phyloP scores from a whole-genome alignment of 37 sponge, comb jelly and placozoan species.

The Bolinopsis microptera region DNA sequence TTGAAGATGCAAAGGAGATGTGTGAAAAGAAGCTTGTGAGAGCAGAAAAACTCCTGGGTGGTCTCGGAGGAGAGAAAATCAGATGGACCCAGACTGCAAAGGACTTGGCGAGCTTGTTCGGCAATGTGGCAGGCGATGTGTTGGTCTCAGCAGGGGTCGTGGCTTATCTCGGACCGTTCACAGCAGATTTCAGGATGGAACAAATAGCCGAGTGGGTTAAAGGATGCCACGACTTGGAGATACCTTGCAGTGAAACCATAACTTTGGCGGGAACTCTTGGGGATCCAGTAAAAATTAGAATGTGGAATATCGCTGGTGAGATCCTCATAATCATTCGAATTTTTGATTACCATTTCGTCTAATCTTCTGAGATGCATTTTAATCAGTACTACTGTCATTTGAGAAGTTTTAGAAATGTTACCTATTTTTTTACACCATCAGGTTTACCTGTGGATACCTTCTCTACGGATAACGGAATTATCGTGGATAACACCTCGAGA shows the following conservation, averaged over 20 bases:
- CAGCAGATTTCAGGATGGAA: constrained; percentile 88
- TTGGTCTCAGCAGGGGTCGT: constrained; percentile 93
- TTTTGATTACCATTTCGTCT: too few species aligned
- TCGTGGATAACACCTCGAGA: constrained; percentile 86
- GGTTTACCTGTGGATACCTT: constrained; percentile 92
- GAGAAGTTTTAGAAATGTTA: too few species aligned
- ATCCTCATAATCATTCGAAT: too few species aligned
- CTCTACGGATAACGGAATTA: constrained; percentile 95
- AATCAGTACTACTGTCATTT: too few species aligned
- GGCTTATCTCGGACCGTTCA: constrained; percentile 97
- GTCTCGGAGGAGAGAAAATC: constrained; percentile 97
- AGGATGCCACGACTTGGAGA: constrained; percentile 78
- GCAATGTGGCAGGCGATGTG: constrained; percentile 92
- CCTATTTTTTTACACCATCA: too few species aligned
- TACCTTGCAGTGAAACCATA: constrained; percentile 79
- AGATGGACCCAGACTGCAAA: constrained; percentile 92
- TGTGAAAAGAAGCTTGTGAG: constrained; percentile 93
- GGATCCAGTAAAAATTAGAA: constrained; percentile 92
- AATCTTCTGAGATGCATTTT: too few species aligned
- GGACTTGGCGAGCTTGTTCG: constrained; percentile 76
- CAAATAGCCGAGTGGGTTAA: constrained; percentile 83
- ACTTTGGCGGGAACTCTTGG: constrained; percentile 88
- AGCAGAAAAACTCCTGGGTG: constrained; percentile 96
- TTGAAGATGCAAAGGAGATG: constrained; percentile 87
- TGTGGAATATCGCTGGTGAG: constrained; percentile 89